phyloP scores from a whole-genome alignment of 2,797 vertebrate species.

The Distichodus sexfasciatus region DNA sequence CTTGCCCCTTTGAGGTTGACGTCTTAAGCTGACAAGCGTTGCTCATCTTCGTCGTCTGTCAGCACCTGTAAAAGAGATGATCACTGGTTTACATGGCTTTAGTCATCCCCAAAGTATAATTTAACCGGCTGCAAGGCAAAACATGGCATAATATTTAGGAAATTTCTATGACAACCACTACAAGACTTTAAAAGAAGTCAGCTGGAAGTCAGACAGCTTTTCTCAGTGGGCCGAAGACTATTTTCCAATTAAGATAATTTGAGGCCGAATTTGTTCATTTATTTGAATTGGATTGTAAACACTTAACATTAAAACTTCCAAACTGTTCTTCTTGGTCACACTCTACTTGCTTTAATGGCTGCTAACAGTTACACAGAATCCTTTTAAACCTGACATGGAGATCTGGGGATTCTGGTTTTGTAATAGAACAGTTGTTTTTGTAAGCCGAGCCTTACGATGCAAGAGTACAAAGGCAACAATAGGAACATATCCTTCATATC shows the following conservation, averaged over 20 bases:
- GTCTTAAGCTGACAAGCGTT: conserved; percentile 4
- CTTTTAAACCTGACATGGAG: background rate
- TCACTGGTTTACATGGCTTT: background rate
- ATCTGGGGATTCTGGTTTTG: conserved; percentile 13
- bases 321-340: conserved; percentile 21
- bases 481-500: conserved; percentile 20
- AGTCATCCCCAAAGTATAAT: background rate
- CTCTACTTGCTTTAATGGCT: conserved; percentile 28
- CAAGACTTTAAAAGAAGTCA: conserved; percentile 2
- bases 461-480: conserved; percentile 17
- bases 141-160: conserved; percentile 36
- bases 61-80: conserved; percentile 15
- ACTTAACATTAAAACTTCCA: conserved; percentile 13
- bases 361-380: conserved; percentile 17
- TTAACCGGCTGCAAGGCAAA: background rate
- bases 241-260: conserved; percentile 33
- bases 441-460: conserved; percentile 7
- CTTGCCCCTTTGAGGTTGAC: background rate
- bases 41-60: background rate
- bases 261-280: conserved; percentile 29
- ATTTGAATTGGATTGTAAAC: conserved; percentile 39
- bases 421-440: conserved; percentile 13
- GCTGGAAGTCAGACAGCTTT: conserved; percentile 22
- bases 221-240: conserved; percentile 21
- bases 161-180: conserved; percentile 39